Evolutionary conservation across 2,113 vertebrate genomes (phyloP), one percentile per base, ranked within the genome.

Genomic region (Macroglossus sobrinus): DNA sequence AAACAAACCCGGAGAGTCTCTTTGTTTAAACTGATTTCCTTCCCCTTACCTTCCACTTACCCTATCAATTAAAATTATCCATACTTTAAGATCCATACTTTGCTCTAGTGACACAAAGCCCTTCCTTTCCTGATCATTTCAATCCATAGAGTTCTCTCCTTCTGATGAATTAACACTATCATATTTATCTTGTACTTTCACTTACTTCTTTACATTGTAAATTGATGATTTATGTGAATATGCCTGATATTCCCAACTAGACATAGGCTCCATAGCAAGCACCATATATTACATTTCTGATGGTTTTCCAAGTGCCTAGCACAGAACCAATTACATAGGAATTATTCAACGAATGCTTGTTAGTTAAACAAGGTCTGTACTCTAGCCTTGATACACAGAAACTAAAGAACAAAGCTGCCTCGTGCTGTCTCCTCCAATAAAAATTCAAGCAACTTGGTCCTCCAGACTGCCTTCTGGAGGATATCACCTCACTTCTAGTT

Each of bases 11-110:
- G 0, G 24, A 66, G 3, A 24, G 5, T 15, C 9, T 11, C 38
- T 84, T 57, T 84, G 55, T 72, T 57, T 90, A 84, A 88, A 91
- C 43, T 59, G 45, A 43, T 80, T 69, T 71, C 45, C 57, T 15
- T 79, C 63, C 24, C 63, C 63, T 14, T 81, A 78, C 3, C 7
- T 9, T 81, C 40, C 24, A 13, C 28, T 64, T 47, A 76, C 15
- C 38, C 40, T 40, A 14, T 33, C 68, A 21, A 38, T 89, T 74
- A 95, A 90, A 95, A 85, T 14, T 19, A 35, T 38, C 61, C 15
- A 7, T 38, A 71, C n/a, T 94, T 91, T 91, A 92, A 92, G 59
- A 86, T 12, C 26, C 59, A 66, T 53, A 74, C 81, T 94, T 66
- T 69, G 66, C 50, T 76, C 35, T 85, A 69, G 61, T 50, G 45